A percentile compares a stretch with the other conserved stretches of the same genome.
These are phyloP conservation scores for Cyphomyrmex costatus DNA, from an alignment of 1,140 invertebrate genomes.

Conservation along the genomic window DNA sequence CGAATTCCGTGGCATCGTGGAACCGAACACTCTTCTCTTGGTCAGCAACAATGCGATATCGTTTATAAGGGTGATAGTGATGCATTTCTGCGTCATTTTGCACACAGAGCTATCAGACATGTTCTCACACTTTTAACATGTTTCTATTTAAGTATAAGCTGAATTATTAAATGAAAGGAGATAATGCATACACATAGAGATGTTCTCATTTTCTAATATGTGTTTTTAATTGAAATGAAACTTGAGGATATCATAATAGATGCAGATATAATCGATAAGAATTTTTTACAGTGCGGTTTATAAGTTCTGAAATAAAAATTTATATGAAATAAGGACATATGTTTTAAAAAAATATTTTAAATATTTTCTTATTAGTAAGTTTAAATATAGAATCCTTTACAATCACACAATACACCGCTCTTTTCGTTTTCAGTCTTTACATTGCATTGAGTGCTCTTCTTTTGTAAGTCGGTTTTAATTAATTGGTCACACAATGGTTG, in stretches of 20 bases:
- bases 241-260: not conserved
- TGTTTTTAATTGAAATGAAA: not conserved
- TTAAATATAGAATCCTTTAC: too few relatives aligned
- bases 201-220: not conserved
- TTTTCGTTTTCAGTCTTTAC: too few relatives aligned
- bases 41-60: slow-evolving; percentile 22
- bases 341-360: too few relatives aligned
- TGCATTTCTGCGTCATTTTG: not conserved
- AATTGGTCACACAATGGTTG: too few relatives aligned
- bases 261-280: not conserved
- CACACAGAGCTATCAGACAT: not conserved
- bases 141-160: not conserved
- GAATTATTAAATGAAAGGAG: not conserved
- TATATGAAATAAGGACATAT: too few relatives aligned
- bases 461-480: too few relatives aligned
- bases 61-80: not conserved
- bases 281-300: not conserved
- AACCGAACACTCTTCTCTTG: slow-evolving; percentile 27
- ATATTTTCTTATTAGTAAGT: too few relatives aligned
- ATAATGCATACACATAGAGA: not conserved
- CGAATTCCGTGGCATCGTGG: slow-evolving; percentile 51
- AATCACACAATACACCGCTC: too few relatives aligned
- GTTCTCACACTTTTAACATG: not conserved
- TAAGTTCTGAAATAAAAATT: too few relatives aligned
- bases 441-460: too few relatives aligned